Conservation (phyloP, 2,888 invertebrate species). For the Aricia artaxerxes region DNA sequence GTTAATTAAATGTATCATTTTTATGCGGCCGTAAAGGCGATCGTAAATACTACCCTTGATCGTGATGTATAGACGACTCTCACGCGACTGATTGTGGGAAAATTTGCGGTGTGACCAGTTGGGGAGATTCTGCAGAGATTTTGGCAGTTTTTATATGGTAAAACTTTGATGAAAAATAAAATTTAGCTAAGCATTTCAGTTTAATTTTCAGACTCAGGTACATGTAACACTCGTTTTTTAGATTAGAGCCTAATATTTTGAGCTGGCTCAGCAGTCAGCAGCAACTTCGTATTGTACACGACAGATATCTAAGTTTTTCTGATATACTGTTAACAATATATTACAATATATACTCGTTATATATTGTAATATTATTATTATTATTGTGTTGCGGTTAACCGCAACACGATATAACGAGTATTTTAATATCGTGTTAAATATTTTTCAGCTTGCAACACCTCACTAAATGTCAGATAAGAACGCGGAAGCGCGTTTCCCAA, state of each 20-base stretch:
- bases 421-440: background rate
- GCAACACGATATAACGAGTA: background rate
- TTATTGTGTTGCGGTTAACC: too few relatives aligned
- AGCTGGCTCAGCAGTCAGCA: too few relatives aligned
- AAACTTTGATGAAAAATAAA: too few relatives aligned
- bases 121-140: background rate
- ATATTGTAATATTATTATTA: too few relatives aligned
- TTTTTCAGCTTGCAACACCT: background rate
- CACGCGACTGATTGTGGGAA: constrained; percentile 4
- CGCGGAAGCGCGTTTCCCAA: constrained; percentile 14
- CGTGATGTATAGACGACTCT: constrained; percentile 10
- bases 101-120: background rate
- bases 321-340: too few relatives aligned
- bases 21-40: constrained; percentile 18
- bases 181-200: too few relatives aligned
- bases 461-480: constrained; percentile 7
- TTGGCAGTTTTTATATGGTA: background rate
- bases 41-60: constrained; percentile 26
- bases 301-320: too few relatives aligned
- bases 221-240: too few relatives aligned
- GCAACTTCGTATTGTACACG: too few relatives aligned
- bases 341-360: too few relatives aligned
- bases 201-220: too few relatives aligned
- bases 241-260: too few relatives aligned
- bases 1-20: constrained; percentile 31